These are phyloP conservation scores for Eudemis profundana DNA, from an alignment of 2,888 invertebrate species.

Conservation along the genomic window DNA sequence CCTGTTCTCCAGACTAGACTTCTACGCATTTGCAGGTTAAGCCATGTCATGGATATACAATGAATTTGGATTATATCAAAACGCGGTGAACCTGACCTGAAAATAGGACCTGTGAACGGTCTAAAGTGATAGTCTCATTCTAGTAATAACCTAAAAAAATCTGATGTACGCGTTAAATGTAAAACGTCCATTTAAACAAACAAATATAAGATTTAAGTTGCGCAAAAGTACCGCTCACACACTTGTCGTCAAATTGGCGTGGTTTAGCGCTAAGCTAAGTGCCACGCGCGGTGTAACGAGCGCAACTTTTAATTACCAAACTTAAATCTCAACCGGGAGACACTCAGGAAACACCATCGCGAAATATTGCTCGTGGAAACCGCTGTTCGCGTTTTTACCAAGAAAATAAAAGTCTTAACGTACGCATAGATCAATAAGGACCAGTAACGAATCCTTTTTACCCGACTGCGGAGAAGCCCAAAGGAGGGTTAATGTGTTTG, in stretches of 20 bases:
- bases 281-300: conserved; percentile 58
- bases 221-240: conserved; percentile 27
- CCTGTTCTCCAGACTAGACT: no score
- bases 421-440: background rate
- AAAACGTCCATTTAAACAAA: no score
- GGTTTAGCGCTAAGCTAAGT: conserved; percentile 56
- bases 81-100: no score
- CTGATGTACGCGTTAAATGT: background rate
- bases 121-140: no score
- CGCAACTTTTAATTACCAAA: conserved; percentile 78
- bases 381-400: conserved; percentile 22
- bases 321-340: conserved; percentile 63
- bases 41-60: no score
- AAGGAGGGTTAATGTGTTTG: no score
- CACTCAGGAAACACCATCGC: conserved; percentile 62
- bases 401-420: conserved; percentile 22
- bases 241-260: conserved; percentile 58
- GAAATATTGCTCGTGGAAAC: conserved; percentile 55
- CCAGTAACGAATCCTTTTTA: conserved; percentile 3
- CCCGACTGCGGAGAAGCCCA: no score
- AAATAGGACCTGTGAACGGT: no score
- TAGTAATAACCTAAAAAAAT: background rate
- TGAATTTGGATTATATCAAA: no score
- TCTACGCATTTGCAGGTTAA: no score
- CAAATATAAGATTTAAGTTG: conserved; percentile 10